phyloP scores from a whole-genome alignment of 1,140 invertebrate genomes.

The Aphelenchoides avenae region DNA sequence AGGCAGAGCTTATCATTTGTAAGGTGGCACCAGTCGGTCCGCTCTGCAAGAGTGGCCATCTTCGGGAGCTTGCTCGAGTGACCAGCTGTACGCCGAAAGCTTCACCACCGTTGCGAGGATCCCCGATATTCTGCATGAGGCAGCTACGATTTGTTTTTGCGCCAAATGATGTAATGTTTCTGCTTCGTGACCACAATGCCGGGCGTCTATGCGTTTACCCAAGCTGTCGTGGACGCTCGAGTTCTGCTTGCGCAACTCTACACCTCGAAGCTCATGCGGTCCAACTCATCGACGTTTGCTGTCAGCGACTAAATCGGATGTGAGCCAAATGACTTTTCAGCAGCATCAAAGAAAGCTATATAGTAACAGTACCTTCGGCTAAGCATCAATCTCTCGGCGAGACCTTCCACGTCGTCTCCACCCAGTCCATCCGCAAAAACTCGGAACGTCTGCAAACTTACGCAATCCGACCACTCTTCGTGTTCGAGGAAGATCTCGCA shows the following conservation, averaged over 20 bases:
- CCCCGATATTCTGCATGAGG: constrained; percentile 84
- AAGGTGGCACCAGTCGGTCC: constrained; percentile 86
- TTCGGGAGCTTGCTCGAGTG: constrained; percentile 89
- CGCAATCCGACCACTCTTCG: constrained; percentile 75
- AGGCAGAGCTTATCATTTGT: constrained; percentile 86
- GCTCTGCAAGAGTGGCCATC: constrained; percentile 91
- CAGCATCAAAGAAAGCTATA: constrained; percentile 1
- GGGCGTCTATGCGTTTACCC: constrained; percentile 85
- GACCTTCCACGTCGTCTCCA: constrained; percentile 93
- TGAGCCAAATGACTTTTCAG: constrained; percentile 62
- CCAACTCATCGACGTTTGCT: too few species aligned
- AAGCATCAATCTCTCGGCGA: constrained; percentile 68
- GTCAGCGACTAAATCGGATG: too few species aligned
- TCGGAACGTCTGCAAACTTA: constrained; percentile 86
- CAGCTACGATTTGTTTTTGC: constrained; percentile 56
- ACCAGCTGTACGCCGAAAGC: constrained; percentile 89
- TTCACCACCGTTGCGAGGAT: constrained; percentile 98
- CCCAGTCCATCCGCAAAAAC: constrained; percentile 92
- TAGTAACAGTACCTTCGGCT: constrained; percentile 5
- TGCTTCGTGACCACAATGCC: constrained; percentile 96
- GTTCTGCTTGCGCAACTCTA: constrained; percentile 85
- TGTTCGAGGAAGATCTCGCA: constrained; percentile 89
- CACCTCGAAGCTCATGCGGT: too few species aligned
- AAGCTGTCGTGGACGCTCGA: constrained; percentile 94
- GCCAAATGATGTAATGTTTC: constrained; percentile 75